These are phyloP conservation scores for Proterorhinus semilunaris DNA, from an alignment of 2,113 vertebrate genomes.

Conservation along the genomic window DNA sequence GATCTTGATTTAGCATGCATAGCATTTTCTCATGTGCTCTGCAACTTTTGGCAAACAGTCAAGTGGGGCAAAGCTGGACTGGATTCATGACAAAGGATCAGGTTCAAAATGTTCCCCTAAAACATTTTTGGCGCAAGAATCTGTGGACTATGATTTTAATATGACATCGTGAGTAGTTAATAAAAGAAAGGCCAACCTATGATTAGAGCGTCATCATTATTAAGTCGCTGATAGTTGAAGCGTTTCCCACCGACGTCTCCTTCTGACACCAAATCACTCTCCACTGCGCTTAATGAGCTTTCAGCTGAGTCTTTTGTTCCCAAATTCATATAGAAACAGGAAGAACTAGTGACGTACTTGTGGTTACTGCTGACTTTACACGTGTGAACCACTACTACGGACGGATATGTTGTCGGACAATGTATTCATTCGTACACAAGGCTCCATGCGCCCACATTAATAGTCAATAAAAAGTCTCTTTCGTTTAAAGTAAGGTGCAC, in stretches of 20 bases:
- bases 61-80: background rate
- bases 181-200: background rate
- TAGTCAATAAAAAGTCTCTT: background rate
- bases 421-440: too few relatives aligned
- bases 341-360: too few relatives aligned
- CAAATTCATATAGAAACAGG: too few relatives aligned
- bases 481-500: background rate
- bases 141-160: constrained; percentile 7
- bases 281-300: background rate
- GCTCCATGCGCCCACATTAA: background rate
- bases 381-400: too few relatives aligned
- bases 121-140: constrained; percentile 1
- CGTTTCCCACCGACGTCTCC: background rate
- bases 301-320: too few relatives aligned
- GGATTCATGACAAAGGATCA: background rate
- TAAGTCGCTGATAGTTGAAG: constrained; percentile 1
- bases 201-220: constrained; percentile 4
- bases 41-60: too few relatives aligned
- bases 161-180: background rate
- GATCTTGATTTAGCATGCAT: too few relatives aligned
- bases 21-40: too few relatives aligned
- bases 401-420: too few relatives aligned
- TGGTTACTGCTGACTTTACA: too few relatives aligned
- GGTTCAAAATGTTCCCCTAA: background rate
- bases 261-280: background rate